phyloP scores from a whole-genome alignment of 2,113 vertebrate genomes.

The Anarhynchus alexandrinus region DNA sequence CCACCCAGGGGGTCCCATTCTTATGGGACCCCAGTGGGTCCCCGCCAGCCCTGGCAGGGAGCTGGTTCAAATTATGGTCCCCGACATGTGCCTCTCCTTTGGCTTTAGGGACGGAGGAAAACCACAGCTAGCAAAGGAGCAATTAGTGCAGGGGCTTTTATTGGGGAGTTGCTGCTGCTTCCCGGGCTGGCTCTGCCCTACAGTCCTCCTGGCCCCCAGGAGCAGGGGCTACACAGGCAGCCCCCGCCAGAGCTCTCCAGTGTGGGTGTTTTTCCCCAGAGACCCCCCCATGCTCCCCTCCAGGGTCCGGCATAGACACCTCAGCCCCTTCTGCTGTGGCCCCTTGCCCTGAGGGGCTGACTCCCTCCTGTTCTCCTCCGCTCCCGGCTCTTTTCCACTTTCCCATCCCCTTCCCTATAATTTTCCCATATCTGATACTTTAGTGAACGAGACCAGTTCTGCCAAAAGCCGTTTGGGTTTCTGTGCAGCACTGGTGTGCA shows the following conservation, averaged over 20 bases:
- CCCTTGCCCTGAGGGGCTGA: neutral
- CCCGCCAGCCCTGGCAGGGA: neutral
- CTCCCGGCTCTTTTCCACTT: neutral
- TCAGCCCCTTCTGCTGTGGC: neutral
- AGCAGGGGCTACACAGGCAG: neutral
- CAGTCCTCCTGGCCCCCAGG: neutral
- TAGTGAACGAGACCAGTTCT: neutral
- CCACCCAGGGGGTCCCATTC: neutral
- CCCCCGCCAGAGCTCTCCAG: neutral
- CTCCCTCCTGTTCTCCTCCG: neutral
- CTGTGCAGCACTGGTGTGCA: neutral
- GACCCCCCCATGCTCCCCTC: neutral
- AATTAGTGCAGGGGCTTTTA: neutral
- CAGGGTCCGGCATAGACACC: neutral
- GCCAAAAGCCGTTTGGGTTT: neutral
- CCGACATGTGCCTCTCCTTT: neutral
- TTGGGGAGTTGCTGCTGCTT: neutral
- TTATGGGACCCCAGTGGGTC: no score
- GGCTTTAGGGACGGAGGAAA: neutral
- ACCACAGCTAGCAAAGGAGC: neutral
- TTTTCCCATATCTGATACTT: neutral
- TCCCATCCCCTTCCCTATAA: neutral
- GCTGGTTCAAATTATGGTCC: neutral
- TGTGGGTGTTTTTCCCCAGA: neutral
- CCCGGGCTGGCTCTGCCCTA: neutral